Conservation (phyloP, 2,113 vertebrate species). For the Lamprotornis superbus region DNA sequence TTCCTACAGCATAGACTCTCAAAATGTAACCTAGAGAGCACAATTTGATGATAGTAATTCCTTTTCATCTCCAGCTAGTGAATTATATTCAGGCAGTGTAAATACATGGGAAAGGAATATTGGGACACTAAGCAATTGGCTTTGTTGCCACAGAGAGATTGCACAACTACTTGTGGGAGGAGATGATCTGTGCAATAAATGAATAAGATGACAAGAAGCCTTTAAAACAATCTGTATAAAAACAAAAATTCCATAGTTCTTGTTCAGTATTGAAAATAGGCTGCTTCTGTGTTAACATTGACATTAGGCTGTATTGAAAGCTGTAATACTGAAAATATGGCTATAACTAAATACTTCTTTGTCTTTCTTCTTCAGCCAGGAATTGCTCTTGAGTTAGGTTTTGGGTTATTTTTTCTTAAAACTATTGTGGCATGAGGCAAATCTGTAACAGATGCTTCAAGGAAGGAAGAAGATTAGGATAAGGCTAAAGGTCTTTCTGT, state of each 20-base stretch:
- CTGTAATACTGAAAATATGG: background rate
- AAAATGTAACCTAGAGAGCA: background rate
- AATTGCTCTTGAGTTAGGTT: conserved; percentile 10
- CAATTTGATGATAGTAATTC: background rate
- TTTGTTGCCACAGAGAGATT: conserved; percentile 21
- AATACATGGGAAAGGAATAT: conserved; percentile 18
- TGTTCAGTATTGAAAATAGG: background rate
- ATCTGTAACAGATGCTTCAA: conserved; percentile 57
- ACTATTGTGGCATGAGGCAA: conserved; percentile 23
- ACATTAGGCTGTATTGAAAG: background rate
- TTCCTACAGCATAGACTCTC: background rate
- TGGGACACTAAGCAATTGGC: background rate
- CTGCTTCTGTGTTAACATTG: background rate
- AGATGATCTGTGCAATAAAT: background rate
- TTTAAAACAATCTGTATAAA: background rate
- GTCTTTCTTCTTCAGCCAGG: conserved; percentile 24
- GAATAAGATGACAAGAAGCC: background rate
- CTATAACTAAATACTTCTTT: background rate
- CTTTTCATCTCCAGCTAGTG: conserved; percentile 32
- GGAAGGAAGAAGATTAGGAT: conserved; percentile 48
- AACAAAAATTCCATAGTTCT: background rate
- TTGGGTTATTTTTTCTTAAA: conserved; percentile 27
- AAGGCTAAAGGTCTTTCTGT: conserved; percentile 23
- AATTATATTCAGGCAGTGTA: background rate
- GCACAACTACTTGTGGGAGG: conserved; percentile 21